Conservation (phyloP, 2,797 vertebrate genomes). For the Leptatherina wallacei region DNA sequence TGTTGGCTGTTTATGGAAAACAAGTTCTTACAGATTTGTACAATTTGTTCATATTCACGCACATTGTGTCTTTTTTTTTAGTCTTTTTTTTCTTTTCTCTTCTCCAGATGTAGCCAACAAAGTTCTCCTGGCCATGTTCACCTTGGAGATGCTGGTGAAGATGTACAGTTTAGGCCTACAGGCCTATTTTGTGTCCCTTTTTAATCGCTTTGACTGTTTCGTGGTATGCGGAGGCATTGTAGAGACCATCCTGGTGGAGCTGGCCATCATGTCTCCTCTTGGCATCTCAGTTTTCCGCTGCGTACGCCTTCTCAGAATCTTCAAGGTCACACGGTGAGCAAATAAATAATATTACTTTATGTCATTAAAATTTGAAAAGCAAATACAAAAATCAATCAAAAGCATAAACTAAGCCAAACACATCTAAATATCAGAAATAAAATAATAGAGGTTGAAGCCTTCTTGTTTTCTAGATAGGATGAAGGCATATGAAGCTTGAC, state of each 20-base stretch:
- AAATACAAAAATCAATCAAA: neutral
- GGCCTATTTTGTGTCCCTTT: conserved; percentile 96
- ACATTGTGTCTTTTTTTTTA: neutral
- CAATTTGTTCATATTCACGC: neutral
- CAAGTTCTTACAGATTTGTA: neutral
- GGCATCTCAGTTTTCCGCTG: conserved; percentile 98
- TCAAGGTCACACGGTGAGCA: conserved; percentile 96
- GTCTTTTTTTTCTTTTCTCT: neutral
- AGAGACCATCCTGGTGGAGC: conserved; percentile 95
- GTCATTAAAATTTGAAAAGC: neutral
- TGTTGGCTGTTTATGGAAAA: neutral
- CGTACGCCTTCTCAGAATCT: conserved; percentile 96
- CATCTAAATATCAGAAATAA: neutral
- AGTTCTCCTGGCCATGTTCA: conserved; percentile 95
- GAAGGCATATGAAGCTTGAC: no score
- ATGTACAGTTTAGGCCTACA: conserved; percentile 98
- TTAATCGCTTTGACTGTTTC: conserved; percentile 98
- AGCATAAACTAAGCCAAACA: neutral
- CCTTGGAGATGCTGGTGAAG: conserved; percentile 97
- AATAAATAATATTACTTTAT: neutral
- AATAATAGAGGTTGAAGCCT: neutral
- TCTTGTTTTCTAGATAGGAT: no score
- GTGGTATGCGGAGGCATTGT: conserved; percentile 97
- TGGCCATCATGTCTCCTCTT: conserved; percentile 96
- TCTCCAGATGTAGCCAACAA: conserved; percentile 94